Base-by-base conservation (phyloP, 2,113 vertebrate genomes). In the Apteryx owenii region DNA sequence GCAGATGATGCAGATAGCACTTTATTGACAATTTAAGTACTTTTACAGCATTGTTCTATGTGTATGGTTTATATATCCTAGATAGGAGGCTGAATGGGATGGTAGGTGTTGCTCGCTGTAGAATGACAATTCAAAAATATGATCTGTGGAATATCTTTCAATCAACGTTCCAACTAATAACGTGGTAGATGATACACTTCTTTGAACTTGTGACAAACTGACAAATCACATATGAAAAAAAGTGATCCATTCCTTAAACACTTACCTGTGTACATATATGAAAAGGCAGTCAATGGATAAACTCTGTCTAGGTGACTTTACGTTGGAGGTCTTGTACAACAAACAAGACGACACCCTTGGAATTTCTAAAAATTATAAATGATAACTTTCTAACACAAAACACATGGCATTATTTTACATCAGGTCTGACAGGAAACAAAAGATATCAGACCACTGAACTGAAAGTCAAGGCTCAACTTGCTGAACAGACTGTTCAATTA, bases 321-420 rank as follows among this genome's bases (percentile, higher is more conserved):
- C 25, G 23, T 28, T 72, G 48, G 31, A 26, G 23, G 31, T 51
- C 62, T 38, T 16, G 15, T 38, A 38, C 36, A 25, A 15, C 25
- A 53, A 72, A 29, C 3, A 70, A 17, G 29, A 54, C 36, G 60
- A 38, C 0, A 0, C 0, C 5, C 15, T n/a, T 40, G 38, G 2
- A 61, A 5, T 25, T 31, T n/a, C 51, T 53, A 60, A 66, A 46
- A 71, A 44, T 64, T 36, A 8, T 51, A 51, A 51, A 33, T 1
- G 20, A 79, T 64, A 92, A 40, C 1, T 42, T 65, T 76, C 31
- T 36, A 73, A 18, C 3, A 77, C 22, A 87, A 84, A 82, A 62
- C 4, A n/a, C 9, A 26, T 7, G 36, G 4, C 10, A 65, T 40
- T 54, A 54, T 60, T 92, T 60, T 53, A 60, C 6, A 44, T 54